Conservation (phyloP, 2,113 vertebrate genomes). For the Xenopus borealis region DNA sequence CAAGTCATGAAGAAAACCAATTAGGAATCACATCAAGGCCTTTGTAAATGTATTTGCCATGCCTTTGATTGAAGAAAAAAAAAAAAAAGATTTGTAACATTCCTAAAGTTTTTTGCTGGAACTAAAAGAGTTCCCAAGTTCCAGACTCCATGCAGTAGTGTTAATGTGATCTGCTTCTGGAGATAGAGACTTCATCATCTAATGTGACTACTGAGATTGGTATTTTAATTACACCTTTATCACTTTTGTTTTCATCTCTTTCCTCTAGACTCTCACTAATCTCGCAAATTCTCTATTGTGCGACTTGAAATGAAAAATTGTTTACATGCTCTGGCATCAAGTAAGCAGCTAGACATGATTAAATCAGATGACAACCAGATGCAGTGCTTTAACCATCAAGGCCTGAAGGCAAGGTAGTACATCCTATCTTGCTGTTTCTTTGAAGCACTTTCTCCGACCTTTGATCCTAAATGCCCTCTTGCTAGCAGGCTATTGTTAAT, state of each 20-base stretch:
- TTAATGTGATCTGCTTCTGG: too few species aligned
- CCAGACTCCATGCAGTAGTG: too few species aligned
- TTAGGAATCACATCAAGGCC: too few species aligned
- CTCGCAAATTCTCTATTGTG: conserved; percentile 14
- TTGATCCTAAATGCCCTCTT: background rate
- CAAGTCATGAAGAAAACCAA: too few species aligned
- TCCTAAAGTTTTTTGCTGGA: too few species aligned
- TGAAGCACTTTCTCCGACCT: conserved; percentile 23
- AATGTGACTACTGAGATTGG: conserved; percentile 11
- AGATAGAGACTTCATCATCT: background rate
- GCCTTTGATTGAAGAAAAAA: too few species aligned
- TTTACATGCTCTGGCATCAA: conserved; percentile 36
- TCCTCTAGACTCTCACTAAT: background rate
- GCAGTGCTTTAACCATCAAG: background rate
- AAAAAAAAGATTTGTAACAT: too few species aligned
- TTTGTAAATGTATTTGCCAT: too few species aligned
- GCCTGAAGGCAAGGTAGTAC: conserved; percentile 18
- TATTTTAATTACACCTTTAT: conserved; percentile 34
- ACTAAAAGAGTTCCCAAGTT: too few species aligned
- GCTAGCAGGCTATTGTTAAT: too few species aligned
- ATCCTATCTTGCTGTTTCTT: conserved; percentile 18
- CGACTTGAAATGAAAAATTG: conserved; percentile 13
- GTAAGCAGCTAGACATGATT: conserved; percentile 30
- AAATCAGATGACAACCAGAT: conserved; percentile 34
- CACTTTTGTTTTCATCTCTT: conserved; percentile 24